Evolutionary conservation across 1,140 invertebrate genomes (phyloP).

Genomic region (Panagrolaimus sp.): DNA sequence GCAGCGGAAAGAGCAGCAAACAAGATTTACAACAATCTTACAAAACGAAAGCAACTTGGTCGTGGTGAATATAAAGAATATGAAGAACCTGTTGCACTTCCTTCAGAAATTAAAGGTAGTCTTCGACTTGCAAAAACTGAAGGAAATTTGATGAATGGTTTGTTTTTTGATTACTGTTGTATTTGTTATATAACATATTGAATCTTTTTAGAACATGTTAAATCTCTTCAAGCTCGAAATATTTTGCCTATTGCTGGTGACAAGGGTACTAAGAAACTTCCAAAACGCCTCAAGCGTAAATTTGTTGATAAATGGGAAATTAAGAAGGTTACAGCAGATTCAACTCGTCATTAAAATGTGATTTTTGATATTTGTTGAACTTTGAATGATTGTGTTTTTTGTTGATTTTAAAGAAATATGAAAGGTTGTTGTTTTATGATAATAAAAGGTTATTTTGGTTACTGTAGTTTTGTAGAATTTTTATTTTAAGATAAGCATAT

Average conservation of each 20-base stretch:
- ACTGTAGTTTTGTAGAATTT: no score
- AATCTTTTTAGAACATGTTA: conserved; percentile 36
- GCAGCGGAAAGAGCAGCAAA: conserved; percentile 12
- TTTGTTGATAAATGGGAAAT: conserved; percentile 31
- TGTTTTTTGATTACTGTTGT: not conserved
- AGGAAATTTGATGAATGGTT: conserved; percentile 36
- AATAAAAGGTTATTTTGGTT: no score
- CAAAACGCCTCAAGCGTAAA: conserved; percentile 36
- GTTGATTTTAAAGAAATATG: no score
- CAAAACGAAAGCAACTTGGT: conserved; percentile 29
- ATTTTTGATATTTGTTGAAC: no score
- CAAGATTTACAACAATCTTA: conserved; percentile 24
- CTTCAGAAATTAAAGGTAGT: conserved; percentile 23
- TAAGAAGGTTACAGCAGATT: conserved; percentile 18
- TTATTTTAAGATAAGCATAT: no score
- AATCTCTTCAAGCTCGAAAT: conserved; percentile 36
- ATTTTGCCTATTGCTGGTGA: conserved; percentile 23
- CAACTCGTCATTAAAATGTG: no score
- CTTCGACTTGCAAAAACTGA: conserved; percentile 27
- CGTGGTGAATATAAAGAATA: conserved; percentile 38
- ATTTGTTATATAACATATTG: not conserved
- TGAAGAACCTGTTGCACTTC: conserved; percentile 31
- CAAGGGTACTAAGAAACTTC: conserved; percentile 5
- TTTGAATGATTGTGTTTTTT: no score
- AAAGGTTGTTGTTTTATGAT: no score